A percentile compares a stretch with the other conserved stretches of the same genome.
Evolutionary conservation across 2,113 vertebrate species (phyloP).

Genomic region (Patagioenas fasciata): DNA sequence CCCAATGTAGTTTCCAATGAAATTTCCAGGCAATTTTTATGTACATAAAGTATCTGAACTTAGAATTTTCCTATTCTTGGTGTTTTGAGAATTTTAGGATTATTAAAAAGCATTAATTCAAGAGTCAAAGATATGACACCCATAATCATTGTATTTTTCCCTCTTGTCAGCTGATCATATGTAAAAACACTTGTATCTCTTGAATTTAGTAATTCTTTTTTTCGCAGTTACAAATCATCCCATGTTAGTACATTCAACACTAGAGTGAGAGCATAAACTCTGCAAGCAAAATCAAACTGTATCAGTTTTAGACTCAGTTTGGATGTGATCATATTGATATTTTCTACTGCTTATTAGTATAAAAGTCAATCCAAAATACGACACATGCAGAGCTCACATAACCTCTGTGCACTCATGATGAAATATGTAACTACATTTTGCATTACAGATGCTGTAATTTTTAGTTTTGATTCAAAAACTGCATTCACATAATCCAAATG

Average conservation of each 20-base stretch:
- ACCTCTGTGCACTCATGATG: background rate
- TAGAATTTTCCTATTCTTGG: background rate
- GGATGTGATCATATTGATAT: background rate
- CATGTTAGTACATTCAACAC: background rate
- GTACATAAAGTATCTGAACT: background rate
- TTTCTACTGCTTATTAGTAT: background rate
- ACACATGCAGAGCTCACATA: conserved; percentile 8
- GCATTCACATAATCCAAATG: background rate
- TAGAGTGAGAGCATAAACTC: background rate
- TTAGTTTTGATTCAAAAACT: conserved; percentile 32
- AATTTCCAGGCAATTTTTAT: background rate
- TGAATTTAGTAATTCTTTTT: background rate
- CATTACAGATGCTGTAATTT: background rate
- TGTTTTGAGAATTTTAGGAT: background rate
- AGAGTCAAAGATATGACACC: background rate
- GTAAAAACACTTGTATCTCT: background rate
- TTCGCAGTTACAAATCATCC: conserved; percentile 13
- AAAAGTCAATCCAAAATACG: conserved; percentile 25
- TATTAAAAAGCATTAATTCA: background rate
- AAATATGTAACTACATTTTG: conserved; percentile 9
- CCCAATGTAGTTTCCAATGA: background rate
- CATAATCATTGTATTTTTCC: background rate
- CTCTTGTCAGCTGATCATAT: background rate
- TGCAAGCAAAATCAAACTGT: background rate
- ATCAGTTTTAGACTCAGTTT: background rate